Evolutionary conservation across 2,113 vertebrate genomes (phyloP).

Genomic region (Clarias batrachus): DNA sequence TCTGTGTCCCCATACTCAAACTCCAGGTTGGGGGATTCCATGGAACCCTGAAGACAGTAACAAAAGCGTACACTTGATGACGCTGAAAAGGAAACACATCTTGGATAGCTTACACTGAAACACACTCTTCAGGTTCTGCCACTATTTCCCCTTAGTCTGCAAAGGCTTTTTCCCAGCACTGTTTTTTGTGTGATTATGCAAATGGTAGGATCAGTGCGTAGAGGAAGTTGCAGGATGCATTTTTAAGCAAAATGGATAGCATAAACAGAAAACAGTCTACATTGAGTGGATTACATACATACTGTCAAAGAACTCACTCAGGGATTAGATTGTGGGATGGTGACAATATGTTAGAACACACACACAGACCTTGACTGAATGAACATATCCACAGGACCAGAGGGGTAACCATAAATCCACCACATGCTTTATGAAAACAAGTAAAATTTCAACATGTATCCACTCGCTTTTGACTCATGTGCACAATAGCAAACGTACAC

Average conservation of each 20-base stretch:
- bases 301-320: slow-evolving; percentile 39
- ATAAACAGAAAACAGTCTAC: slow-evolving; percentile 4
- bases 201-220: background rate
- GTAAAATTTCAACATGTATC: background rate
- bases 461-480: background rate
- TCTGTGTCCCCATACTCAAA: slow-evolving; percentile 92
- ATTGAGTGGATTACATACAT: slow-evolving; percentile 49
- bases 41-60: slow-evolving; percentile 77
- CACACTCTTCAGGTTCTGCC: slow-evolving; percentile 36
- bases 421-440: background rate
- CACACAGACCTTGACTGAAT: background rate
- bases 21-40: slow-evolving; percentile 92
- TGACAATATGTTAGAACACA: background rate
- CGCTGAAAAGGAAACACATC: slow-evolving; percentile 37
- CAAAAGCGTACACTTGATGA: background rate
- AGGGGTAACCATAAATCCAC: background rate
- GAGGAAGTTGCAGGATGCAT: background rate
- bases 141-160: slow-evolving; percentile 17
- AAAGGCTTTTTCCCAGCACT: background rate
- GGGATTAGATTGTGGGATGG: slow-evolving; percentile 38
- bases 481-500: background rate
- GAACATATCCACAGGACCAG: background rate
- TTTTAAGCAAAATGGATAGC: background rate
- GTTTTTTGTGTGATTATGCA: slow-evolving; percentile 42
- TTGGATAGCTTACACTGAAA: slow-evolving; percentile 23